phyloP scores from a whole-genome alignment of 2,113 vertebrate species.

The Ondatra zibethicus region DNA sequence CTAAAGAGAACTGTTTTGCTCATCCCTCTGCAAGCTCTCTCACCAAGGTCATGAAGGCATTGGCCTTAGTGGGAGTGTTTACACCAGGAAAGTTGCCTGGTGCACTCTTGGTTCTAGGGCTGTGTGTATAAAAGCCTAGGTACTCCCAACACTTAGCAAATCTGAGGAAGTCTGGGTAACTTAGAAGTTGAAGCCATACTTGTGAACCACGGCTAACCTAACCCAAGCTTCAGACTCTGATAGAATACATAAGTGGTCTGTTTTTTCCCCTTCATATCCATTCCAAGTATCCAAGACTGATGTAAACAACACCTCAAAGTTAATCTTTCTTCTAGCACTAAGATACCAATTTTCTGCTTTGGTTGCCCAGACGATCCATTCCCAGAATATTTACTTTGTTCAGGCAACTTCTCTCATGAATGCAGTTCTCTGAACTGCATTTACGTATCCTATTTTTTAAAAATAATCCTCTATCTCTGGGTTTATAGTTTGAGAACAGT shows the following conservation, averaged over 20 bases:
- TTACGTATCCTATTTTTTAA: slow-evolving; percentile 57
- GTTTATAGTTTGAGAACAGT: slow-evolving; percentile 64
- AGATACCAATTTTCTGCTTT: slow-evolving; percentile 33
- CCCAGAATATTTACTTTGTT: neutral
- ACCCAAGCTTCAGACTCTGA: neutral
- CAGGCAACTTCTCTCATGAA: slow-evolving; percentile 34
- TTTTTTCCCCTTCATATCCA: neutral
- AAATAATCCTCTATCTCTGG: slow-evolving; percentile 53
- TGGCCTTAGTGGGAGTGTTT: neutral
- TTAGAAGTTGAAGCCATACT: neutral
- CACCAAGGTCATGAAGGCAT: neutral
- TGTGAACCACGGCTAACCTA: neutral
- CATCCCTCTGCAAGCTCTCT: neutral
- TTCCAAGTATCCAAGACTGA: neutral
- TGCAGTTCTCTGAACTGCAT: slow-evolving; percentile 4
- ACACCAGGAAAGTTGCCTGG: neutral
- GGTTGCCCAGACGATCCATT: neutral
- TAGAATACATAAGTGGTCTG: neutral
- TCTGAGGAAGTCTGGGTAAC: neutral
- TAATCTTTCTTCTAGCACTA: neutral
- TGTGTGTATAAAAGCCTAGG: neutral
- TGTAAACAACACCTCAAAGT: slow-evolving; percentile 3
- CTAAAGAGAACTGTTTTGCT: neutral
- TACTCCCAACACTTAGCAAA: too few relatives aligned
- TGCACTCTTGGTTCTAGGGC: neutral